These are phyloP conservation scores for Microcebus griseorufus DNA, from an alignment of 2,113 vertebrate species.

Conservation along the genomic window DNA sequence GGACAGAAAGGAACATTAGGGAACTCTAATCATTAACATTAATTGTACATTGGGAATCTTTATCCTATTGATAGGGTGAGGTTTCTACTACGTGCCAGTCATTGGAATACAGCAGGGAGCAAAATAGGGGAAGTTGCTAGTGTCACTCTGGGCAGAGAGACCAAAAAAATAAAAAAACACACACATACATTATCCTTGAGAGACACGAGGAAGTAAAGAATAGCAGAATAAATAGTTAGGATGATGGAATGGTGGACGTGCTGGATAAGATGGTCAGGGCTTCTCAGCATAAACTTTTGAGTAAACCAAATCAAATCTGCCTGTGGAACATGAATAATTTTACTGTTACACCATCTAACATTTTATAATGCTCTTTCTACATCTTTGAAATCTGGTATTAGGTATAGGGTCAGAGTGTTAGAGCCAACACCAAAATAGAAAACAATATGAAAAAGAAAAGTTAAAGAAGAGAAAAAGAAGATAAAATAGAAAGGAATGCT, in stretches of 20 bases:
- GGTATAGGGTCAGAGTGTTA: background rate
- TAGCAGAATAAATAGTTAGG: background rate
- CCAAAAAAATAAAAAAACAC: background rate
- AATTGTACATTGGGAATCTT: background rate
- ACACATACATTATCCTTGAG: background rate
- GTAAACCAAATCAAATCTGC: background rate
- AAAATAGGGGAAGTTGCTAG: background rate
- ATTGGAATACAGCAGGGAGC: background rate
- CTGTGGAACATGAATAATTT: background rate
- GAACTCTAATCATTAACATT: background rate
- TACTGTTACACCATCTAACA: background rate
- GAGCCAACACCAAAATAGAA: background rate
- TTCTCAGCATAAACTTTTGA: background rate
- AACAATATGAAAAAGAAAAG: background rate
- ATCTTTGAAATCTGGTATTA: constrained; percentile 15
- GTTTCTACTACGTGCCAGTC: background rate
- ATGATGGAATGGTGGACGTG: background rate
- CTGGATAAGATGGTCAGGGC: background rate
- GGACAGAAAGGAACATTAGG: background rate
- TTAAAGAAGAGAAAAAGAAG: background rate
- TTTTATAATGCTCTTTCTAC: background rate
- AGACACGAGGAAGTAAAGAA: background rate
- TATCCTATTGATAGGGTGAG: background rate
- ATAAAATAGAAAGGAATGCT: background rate
- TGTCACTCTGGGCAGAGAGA: background rate